Percentiles rank a stretch among this genome's conserved stretches.
Evolutionary conservation across 2,888 invertebrate genomes (phyloP).

Genomic region (Lasioglossum calceatum): DNA sequence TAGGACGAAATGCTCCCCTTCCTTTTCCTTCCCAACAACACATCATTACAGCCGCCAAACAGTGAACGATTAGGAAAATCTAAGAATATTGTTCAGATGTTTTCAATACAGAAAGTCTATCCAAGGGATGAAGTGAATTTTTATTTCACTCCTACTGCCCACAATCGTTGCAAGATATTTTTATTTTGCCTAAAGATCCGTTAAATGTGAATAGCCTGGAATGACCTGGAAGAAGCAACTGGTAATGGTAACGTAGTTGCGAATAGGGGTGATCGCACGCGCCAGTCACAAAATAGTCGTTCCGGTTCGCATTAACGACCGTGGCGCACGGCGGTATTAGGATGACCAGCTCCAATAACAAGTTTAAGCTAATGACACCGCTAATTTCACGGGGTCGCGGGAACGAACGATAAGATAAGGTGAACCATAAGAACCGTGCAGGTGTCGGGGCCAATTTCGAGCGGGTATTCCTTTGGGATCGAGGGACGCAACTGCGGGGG

Average conservation of each 20-base stretch:
- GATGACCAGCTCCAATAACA: background rate
- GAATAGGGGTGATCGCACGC: background rate
- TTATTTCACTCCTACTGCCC: too few species aligned
- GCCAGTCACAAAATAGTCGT: background rate
- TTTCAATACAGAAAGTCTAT: too few species aligned
- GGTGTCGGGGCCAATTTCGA: background rate
- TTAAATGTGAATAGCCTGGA: background rate
- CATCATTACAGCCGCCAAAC: too few species aligned
- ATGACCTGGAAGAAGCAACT: background rate
- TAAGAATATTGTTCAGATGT: too few species aligned
- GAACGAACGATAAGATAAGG: background rate
- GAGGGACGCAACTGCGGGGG: conserved; percentile 8
- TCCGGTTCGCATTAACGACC: background rate
- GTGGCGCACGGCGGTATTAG: background rate
- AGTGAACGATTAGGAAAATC: too few species aligned
- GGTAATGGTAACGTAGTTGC: background rate
- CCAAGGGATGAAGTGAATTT: too few species aligned
- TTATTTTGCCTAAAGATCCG: too few species aligned
- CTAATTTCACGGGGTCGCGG: background rate
- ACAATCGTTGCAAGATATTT: too few species aligned
- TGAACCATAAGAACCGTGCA: background rate
- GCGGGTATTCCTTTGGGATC: background rate
- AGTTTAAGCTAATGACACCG: background rate
- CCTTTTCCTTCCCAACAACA: too few species aligned
- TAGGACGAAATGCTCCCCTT: too few species aligned